Evolutionary conservation across 1,140 invertebrate species (phyloP).

Genomic region (Cepaea nemoralis): DNA sequence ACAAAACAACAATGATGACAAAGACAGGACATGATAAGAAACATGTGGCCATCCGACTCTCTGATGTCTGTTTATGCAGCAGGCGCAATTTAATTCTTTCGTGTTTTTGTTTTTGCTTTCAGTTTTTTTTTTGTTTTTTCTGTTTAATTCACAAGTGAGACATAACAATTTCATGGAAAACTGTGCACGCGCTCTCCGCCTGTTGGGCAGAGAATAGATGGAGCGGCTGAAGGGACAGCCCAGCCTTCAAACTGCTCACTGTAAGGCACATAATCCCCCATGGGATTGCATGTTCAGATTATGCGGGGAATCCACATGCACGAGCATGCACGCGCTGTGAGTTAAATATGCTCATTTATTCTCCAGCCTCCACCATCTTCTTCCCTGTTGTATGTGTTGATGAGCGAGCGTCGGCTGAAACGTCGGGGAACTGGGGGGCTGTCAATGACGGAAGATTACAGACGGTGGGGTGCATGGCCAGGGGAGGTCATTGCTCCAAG

Average conservation of each 20-base stretch:
- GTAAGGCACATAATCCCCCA: not conserved
- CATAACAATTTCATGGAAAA: not conserved
- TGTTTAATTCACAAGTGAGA: not conserved
- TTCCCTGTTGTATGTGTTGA: not conserved
- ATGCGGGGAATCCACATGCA: slow-evolving; percentile 9
- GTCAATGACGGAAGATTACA: too few relatives aligned
- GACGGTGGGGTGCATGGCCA: too few relatives aligned
- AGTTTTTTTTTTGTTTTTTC: too few relatives aligned
- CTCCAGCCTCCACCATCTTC: not conserved
- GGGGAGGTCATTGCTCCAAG: too few relatives aligned
- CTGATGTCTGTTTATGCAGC: not conserved
- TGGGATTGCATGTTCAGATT: slow-evolving; percentile 18
- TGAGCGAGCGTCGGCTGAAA: not conserved
- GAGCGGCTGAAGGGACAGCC: not conserved
- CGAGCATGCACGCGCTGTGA: slow-evolving; percentile 5
- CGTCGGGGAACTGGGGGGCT: too few relatives aligned
- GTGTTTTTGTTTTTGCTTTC: too few relatives aligned
- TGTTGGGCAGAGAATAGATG: not conserved
- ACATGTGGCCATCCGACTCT: not conserved
- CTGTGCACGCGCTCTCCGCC: not conserved
- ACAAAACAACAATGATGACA: not conserved
- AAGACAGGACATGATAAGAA: not conserved
- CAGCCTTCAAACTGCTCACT: slow-evolving; percentile 7
- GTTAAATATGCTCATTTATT: slow-evolving; percentile 16
- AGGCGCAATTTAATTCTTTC: not conserved